These are phyloP conservation scores for Synanthedon myopaeformis DNA, from an alignment of 2,888 invertebrate species.

Conservation along the genomic window DNA sequence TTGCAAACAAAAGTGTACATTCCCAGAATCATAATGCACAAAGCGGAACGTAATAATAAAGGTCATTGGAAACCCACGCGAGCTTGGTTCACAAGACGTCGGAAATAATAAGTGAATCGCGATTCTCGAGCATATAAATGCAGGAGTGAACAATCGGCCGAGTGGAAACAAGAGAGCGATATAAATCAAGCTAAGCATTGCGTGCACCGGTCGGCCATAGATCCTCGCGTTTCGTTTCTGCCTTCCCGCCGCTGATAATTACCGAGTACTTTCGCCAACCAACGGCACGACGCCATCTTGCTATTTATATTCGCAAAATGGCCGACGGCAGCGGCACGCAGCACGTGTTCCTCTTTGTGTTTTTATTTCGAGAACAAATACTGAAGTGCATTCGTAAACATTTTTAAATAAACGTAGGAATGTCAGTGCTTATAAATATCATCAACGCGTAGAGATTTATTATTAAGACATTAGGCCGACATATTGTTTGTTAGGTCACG, in stretches of 20 bases:
- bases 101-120: constrained; percentile 56
- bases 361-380: constrained; percentile 35
- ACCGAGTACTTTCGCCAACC: constrained; percentile 66
- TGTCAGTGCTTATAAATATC: neutral
- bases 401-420: constrained; percentile 1
- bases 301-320: constrained; percentile 66
- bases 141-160: constrained; percentile 56
- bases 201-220: constrained; percentile 58
- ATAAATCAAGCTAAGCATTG: constrained; percentile 66
- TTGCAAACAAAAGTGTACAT: no score
- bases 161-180: constrained; percentile 62
- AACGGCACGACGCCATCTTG: constrained; percentile 61
- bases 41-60: neutral
- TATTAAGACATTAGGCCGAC: neutral
- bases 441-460: neutral
- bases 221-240: constrained; percentile 54
- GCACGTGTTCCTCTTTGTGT: constrained; percentile 56
- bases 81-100: constrained; percentile 48
- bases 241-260: constrained; percentile 59
- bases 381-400: constrained; percentile 15
- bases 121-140: constrained; percentile 45
- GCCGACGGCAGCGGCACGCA: constrained; percentile 23
- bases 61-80: constrained; percentile 40
- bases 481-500: constrained; percentile 22
- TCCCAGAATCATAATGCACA: no score